Percentiles rank a stretch among this genome's conserved stretches.
Conservation (phyloP, 2,888 invertebrate genomes). For the Gryllus longicercus region DNA sequence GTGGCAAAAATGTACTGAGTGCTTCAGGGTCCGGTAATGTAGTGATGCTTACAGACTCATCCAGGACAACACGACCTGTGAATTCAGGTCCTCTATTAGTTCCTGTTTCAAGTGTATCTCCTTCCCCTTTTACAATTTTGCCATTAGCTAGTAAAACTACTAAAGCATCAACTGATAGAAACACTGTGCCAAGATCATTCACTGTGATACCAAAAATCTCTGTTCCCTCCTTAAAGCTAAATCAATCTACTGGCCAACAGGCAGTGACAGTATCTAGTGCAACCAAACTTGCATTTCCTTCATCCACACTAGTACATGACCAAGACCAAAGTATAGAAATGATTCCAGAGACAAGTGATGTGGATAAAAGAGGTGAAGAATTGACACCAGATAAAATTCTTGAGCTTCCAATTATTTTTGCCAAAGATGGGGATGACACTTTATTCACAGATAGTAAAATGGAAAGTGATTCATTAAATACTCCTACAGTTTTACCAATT, state of each 20-base stretch:
- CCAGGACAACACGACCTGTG: not conserved
- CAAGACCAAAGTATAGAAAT: constrained; percentile 24
- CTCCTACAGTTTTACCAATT: constrained; percentile 31
- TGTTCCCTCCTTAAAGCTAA: constrained; percentile 19
- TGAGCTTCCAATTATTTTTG: constrained; percentile 43
- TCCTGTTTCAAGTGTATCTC: constrained; percentile 29
- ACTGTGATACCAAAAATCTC: constrained; percentile 22
- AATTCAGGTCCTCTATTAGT: constrained; percentile 29
- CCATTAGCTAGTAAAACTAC: constrained; percentile 21
- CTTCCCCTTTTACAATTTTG: constrained; percentile 33
- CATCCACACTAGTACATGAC: not conserved
- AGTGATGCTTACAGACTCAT: constrained; percentile 41
- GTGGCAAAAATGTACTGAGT: constrained; percentile 39
- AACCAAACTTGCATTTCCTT: constrained; percentile 8
- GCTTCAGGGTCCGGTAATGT: constrained; percentile 40
- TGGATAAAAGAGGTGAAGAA: constrained; percentile 23
- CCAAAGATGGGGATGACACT: constrained; percentile 38
- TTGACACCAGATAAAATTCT: constrained; percentile 42
- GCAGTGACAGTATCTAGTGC: not conserved
- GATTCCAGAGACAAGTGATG: not conserved
- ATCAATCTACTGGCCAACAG: constrained; percentile 18
- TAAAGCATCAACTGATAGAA: not conserved
- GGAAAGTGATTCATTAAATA: constrained; percentile 21
- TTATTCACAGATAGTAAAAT: constrained; percentile 20
- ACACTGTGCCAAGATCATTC: not conserved